Percentiles rank a stretch among this genome's conserved stretches.
phyloP scores from a whole-genome alignment of 2,113 vertebrate species.

The Eurypyga helias region DNA sequence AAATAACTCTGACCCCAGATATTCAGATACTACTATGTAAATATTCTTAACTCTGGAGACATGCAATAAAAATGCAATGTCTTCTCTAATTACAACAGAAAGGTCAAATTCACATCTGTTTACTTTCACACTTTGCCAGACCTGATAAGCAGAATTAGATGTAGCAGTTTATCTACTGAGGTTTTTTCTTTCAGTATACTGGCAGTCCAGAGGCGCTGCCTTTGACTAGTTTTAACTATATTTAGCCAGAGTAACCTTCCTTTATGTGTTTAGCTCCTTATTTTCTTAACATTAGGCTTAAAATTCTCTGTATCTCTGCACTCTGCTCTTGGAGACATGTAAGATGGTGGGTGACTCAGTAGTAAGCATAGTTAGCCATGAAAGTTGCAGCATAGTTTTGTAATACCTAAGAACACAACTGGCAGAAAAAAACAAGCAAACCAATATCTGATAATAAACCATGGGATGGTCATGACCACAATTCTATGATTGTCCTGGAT shows the following conservation, averaged over 20 bases:
- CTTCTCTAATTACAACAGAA: slow-evolving; percentile 13
- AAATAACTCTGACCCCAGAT: background rate
- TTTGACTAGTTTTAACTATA: background rate
- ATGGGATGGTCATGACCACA: background rate
- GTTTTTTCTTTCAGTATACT: background rate
- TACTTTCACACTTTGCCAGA: background rate
- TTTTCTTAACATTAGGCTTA: background rate
- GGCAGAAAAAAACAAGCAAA: background rate
- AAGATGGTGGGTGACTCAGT: background rate
- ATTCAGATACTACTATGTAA: background rate
- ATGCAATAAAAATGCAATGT: background rate
- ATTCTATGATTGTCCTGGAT: background rate
- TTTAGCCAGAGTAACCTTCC: background rate
- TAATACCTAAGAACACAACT: background rate
- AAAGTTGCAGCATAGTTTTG: background rate
- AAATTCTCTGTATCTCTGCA: background rate
- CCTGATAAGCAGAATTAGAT: background rate
- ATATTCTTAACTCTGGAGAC: background rate
- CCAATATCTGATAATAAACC: background rate
- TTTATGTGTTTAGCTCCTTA: background rate
- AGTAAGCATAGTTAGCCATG: background rate
- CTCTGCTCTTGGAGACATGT: background rate
- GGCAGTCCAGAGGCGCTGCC: background rate
- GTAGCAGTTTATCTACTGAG: background rate
- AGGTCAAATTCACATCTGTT: slow-evolving; percentile 27